phyloP scores from a whole-genome alignment of 1,140 invertebrate genomes.

The Apocrypta bakeri region DNA sequence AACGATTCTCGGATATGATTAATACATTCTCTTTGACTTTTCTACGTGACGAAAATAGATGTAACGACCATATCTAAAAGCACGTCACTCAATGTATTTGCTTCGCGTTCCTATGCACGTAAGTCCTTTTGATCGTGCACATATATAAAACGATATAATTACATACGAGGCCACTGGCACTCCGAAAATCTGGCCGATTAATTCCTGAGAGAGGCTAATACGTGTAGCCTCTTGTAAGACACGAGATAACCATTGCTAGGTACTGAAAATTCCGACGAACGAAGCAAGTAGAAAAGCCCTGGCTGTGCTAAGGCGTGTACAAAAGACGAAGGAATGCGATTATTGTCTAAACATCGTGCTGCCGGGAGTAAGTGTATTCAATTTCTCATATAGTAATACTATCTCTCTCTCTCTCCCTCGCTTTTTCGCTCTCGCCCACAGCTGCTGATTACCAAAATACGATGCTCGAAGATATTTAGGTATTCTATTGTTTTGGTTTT shows the following conservation, averaged over 20 bases:
- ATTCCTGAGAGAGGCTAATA: neutral
- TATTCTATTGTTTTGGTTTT: neutral
- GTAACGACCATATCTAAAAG: neutral
- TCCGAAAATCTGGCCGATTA: slow-evolving; percentile 12
- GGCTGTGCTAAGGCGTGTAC: neutral
- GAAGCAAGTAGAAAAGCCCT: neutral
- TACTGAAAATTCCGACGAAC: slow-evolving; percentile 32
- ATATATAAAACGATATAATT: slow-evolving; percentile 5
- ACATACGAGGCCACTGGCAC: neutral
- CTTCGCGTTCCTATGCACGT: neutral
- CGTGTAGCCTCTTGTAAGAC: neutral
- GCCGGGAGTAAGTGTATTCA: neutral
- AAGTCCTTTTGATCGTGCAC: neutral
- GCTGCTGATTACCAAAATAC: neutral
- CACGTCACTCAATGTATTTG: neutral
- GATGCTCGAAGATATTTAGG: neutral
- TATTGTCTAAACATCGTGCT: slow-evolving; percentile 31
- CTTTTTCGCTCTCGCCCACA: neutral
- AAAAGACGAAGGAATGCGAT: slow-evolving; percentile 32
- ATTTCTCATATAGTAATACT: neutral
- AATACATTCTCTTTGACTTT: too few relatives aligned
- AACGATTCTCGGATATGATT: neutral
- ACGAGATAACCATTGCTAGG: neutral
- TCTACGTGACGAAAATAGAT: too few relatives aligned
- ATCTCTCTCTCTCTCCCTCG: too few relatives aligned